Base-by-base conservation (phyloP, 1,140 invertebrate genomes). In the Ganaspis sp. region DNA sequence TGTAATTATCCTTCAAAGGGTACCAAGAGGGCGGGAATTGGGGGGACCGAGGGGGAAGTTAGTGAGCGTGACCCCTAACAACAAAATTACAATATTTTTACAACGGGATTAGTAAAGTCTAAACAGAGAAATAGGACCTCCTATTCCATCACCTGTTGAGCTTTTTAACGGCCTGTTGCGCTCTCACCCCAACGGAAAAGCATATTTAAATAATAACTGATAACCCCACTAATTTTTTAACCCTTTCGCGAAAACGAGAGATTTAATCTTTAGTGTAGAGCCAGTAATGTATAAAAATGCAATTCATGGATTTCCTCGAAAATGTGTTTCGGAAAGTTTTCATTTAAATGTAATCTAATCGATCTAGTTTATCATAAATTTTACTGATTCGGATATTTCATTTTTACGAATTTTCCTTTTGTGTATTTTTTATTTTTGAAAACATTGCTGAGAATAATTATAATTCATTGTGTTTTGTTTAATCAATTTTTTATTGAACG, bases 181-280 rank as follows among this genome's bases (percentile, higher is more conserved):
- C 21, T 64, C 29, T 15, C 9, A 26, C 21, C 21, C 11, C 15
- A 15, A 15, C 54, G 11, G 21, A 64, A 64, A 26, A 26, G 15
- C 54, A 1, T 5, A 9, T 58, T 58, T 58, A 3, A 29, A 58
- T 23, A 23, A 29, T 15, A 64, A 64, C 23, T 15, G 23, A 5
- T 23, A 9, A 34, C 29, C 29, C 29, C 29, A 6, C 29, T 21
- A 38, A n/a, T n/a, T n/a, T n/a, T 45, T 42, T 8, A 4, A 42
- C 29, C 5, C 34, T 72, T 42, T 42, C 42, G 4, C 17, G 26
- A 72, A 21, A 42, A 45, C 5, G 3, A 42, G 42, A 45, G 34
- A 53, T 73, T 73, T 70, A 34, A 34, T 37, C 69, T 29, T 70
- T 12, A 15, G 69, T 26, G 29, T 37, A 29, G 34, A 70, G 40